Evolutionary conservation across 2,888 invertebrate genomes (phyloP).

Genomic region (Pinctada fucata): DNA sequence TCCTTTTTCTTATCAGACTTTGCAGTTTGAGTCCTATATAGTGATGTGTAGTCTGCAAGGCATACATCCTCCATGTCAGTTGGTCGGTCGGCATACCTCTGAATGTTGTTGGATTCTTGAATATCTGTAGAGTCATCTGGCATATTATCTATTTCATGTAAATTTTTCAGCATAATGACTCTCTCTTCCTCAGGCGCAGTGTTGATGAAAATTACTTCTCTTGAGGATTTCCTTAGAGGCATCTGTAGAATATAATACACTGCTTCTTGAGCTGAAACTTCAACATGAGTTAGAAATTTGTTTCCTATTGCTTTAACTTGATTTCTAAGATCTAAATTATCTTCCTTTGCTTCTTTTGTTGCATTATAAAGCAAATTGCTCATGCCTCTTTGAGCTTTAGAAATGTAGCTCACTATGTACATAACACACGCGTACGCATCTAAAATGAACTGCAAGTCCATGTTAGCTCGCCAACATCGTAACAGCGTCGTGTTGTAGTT

Average conservation of each 20-base stretch:
- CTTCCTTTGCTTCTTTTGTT: constrained; percentile 27
- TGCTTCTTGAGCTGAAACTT: constrained; percentile 24
- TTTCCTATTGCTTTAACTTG: constrained; percentile 29
- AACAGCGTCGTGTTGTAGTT: not conserved
- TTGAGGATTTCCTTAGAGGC: constrained; percentile 42
- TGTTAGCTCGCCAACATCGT: constrained; percentile 32
- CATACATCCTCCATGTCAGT: too few relatives aligned
- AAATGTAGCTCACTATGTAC: not conserved
- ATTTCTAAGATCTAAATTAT: constrained; percentile 7
- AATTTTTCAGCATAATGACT: too few relatives aligned
- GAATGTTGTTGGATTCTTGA: too few relatives aligned
- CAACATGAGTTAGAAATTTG: constrained; percentile 15
- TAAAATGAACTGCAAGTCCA: too few relatives aligned
- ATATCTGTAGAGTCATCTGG: too few relatives aligned
- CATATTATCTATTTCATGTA: too few relatives aligned
- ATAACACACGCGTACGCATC: too few relatives aligned
- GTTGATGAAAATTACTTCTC: constrained; percentile 48
- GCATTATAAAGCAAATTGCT: too few relatives aligned
- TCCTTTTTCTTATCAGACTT: too few relatives aligned
- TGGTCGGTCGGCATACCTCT: too few relatives aligned
- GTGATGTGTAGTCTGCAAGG: too few relatives aligned
- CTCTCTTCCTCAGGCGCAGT: constrained; percentile 32
- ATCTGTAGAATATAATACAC: constrained; percentile 50
- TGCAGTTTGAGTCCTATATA: too few relatives aligned
- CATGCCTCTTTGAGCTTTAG: constrained; percentile 17